phyloP scores from a whole-genome alignment of 1,140 invertebrate species.

The Micrasema longulum region DNA sequence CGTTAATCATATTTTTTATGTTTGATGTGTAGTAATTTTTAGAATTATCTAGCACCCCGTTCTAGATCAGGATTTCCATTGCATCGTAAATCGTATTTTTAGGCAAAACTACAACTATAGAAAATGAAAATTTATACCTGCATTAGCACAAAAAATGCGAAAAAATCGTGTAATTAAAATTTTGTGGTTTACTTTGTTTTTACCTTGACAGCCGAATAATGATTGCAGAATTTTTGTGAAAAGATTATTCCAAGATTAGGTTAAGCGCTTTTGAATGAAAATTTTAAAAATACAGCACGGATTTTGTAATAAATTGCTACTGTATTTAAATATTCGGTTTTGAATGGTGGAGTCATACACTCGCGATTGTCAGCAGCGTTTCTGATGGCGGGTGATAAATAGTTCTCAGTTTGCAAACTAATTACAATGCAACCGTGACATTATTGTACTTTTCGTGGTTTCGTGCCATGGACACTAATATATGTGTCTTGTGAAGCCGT shows the following conservation, averaged over 20 bases:
- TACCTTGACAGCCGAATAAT: too few relatives aligned
- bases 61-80: too few relatives aligned
- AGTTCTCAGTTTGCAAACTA: too few relatives aligned
- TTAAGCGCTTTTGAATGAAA: slow-evolving; percentile 36
- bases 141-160: too few relatives aligned
- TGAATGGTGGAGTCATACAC: slow-evolving; percentile 1
- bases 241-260: slow-evolving; percentile 42
- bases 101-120: too few relatives aligned
- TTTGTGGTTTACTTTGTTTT: too few relatives aligned
- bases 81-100: too few relatives aligned
- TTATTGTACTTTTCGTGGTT: slow-evolving; percentile 43
- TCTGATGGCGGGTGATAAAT: slow-evolving; percentile 23
- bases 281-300: slow-evolving; percentile 20
- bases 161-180: too few relatives aligned
- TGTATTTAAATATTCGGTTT: slow-evolving; percentile 45
- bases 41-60: too few relatives aligned
- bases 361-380: slow-evolving; percentile 1
- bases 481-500: slow-evolving; percentile 33
- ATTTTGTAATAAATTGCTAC: slow-evolving; percentile 50
- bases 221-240: slow-evolving; percentile 24
- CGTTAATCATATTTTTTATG: too few relatives aligned
- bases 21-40: too few relatives aligned
- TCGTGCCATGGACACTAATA: slow-evolving; percentile 11
- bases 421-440: slow-evolving; percentile 41
- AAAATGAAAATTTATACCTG: too few relatives aligned